A percentile compares a stretch with the other conserved stretches of the same genome.
Conservation (phyloP, 2,888 invertebrate genomes). For the Andrena camellia region DNA sequence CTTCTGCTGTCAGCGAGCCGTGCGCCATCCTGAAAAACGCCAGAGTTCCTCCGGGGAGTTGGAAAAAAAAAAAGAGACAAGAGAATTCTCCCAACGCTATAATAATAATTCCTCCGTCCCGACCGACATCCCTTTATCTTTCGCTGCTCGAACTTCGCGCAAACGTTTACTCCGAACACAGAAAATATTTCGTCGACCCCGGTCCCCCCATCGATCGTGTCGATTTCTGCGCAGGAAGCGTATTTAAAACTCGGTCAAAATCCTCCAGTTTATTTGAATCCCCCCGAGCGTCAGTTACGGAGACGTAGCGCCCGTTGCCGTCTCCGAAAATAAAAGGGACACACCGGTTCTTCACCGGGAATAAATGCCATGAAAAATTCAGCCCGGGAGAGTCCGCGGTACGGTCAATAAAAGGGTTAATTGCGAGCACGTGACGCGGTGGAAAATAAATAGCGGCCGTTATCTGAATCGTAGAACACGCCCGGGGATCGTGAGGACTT, state of each 20-base stretch:
- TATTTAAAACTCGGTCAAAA: constrained; percentile 21
- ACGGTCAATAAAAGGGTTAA: constrained; percentile 20
- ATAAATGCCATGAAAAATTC: neutral
- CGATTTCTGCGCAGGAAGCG: neutral
- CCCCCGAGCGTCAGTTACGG: too few relatives aligned
- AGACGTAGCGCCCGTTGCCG: too few relatives aligned
- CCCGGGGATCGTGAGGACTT: constrained; percentile 24
- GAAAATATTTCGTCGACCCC: neutral
- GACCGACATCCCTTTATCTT: neutral
- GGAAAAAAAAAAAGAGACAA: neutral
- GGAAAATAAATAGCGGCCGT: constrained; percentile 15
- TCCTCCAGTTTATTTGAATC: neutral
- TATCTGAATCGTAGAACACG: constrained; percentile 27
- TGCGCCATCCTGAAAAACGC: neutral
- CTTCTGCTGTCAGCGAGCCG: constrained; percentile 26
- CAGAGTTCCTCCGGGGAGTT: neutral
- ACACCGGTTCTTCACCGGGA: neutral
- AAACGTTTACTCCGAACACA: neutral
- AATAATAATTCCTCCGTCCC: neutral
- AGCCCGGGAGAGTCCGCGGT: neutral
- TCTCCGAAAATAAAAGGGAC: too few relatives aligned
- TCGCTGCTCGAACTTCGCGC: neutral
- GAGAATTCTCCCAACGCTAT: neutral
- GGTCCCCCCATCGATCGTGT: neutral
- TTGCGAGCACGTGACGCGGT: constrained; percentile 1